Conservation (phyloP, 2,113 vertebrate species). For the Actenoides lindsayi region DNA sequence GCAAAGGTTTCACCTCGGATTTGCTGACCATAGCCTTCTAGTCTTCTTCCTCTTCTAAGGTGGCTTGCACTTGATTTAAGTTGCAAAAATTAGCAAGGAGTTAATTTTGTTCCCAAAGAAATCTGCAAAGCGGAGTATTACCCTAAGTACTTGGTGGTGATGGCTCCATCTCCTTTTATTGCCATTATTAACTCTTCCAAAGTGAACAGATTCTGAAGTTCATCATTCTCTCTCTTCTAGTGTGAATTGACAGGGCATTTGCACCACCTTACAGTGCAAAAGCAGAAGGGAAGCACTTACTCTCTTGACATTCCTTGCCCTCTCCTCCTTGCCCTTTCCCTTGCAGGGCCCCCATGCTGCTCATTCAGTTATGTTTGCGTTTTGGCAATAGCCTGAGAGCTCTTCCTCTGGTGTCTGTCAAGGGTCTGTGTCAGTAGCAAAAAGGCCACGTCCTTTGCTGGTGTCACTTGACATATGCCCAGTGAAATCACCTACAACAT, state of each 20-base stretch:
- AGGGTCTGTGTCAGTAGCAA: neutral
- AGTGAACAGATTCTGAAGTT: neutral
- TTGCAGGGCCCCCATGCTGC: neutral
- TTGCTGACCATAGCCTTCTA: neutral
- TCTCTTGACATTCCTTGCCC: neutral
- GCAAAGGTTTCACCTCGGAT: neutral
- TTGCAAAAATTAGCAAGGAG: neutral
- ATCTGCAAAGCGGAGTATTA: neutral
- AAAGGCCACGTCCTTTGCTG: neutral
- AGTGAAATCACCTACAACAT: neutral
- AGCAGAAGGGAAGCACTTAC: neutral
- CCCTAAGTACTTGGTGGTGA: neutral
- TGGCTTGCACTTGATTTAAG: neutral
- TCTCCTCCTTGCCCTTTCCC: neutral
- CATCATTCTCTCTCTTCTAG: neutral
- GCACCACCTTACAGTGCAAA: neutral
- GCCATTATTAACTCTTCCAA: neutral
- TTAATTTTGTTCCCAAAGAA: neutral
- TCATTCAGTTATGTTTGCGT: neutral
- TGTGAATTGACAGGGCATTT: neutral
- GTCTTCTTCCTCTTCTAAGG: neutral
- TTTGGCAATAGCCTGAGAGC: neutral
- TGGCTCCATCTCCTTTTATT: neutral
- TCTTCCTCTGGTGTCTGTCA: neutral
- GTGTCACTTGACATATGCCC: neutral